Evolutionary conservation across 2,113 vertebrate genomes (phyloP).

Genomic region (Pimephales promelas): DNA sequence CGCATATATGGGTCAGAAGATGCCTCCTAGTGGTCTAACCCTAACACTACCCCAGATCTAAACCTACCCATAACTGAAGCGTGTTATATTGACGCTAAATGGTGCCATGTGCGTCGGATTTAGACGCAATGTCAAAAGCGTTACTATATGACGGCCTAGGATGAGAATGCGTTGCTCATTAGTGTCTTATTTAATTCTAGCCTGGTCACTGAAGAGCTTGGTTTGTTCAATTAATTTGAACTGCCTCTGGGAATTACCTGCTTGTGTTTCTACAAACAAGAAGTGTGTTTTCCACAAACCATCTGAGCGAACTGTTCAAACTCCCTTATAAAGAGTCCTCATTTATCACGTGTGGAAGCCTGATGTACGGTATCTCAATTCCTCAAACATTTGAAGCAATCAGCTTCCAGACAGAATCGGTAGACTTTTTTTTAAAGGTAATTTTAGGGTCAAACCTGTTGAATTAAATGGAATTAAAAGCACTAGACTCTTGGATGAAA

Average conservation of each 20-base stretch:
- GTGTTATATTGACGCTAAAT: too few relatives aligned
- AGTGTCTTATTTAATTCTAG: conserved; percentile 17
- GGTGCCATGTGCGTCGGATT: too few relatives aligned
- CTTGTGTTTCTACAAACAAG: conserved; percentile 15
- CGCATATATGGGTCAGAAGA: too few relatives aligned
- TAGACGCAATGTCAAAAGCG: too few relatives aligned
- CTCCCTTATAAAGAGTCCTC: not conserved
- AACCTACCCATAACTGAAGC: too few relatives aligned
- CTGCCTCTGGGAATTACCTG: not conserved
- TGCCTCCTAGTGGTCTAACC: too few relatives aligned
- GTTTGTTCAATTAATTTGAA: conserved; percentile 19
- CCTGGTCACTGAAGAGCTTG: conserved; percentile 5
- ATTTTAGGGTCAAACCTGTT: not conserved
- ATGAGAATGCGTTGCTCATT: too few relatives aligned
- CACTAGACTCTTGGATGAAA: not conserved
- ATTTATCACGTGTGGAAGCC: not conserved
- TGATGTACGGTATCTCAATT: conserved; percentile 9
- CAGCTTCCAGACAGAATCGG: not conserved
- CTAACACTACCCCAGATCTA: too few relatives aligned
- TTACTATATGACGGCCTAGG: too few relatives aligned
- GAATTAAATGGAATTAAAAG: not conserved
- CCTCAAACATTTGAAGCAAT: not conserved
- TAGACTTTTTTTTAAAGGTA: not conserved
- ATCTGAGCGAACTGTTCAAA: not conserved
- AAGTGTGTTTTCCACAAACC: not conserved